These are phyloP conservation scores for Dioctria rufipes DNA, from an alignment of 2,888 invertebrate species.

Conservation along the genomic window DNA sequence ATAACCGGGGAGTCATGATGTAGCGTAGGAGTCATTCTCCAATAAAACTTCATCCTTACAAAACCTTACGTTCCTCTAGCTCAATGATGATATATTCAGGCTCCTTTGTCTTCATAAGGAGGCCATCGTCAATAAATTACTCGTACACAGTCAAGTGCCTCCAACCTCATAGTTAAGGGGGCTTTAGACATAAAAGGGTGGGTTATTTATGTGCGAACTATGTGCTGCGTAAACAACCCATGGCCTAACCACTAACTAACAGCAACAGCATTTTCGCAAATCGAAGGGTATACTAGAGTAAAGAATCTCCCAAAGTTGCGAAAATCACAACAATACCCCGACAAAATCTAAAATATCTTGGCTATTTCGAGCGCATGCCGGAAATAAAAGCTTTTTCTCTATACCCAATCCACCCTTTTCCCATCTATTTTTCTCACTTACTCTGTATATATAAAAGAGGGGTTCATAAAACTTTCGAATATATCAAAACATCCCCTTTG, in stretches of 20 bases:
- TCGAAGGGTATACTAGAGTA: slow-evolving; percentile 3
- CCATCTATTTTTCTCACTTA: too few species aligned
- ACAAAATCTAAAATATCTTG: slow-evolving; percentile 15
- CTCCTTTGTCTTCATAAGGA: slow-evolving; percentile 51
- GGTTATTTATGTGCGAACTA: slow-evolving; percentile 49
- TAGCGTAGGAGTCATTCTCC: slow-evolving; percentile 32
- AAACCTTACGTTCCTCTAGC: slow-evolving; percentile 32
- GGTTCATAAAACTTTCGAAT: too few species aligned
- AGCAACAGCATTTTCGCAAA: slow-evolving; percentile 46
- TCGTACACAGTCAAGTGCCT: slow-evolving; percentile 48
- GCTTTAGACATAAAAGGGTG: not conserved
- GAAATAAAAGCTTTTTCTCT: not conserved
- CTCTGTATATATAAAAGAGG: too few species aligned
- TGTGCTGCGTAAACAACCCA: slow-evolving; percentile 47
- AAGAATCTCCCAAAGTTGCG: slow-evolving; percentile 32
- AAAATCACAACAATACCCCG: slow-evolving; percentile 33
- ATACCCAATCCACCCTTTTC: too few species aligned
- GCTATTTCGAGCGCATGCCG: slow-evolving; percentile 25
- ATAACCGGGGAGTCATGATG: slow-evolving; percentile 6
- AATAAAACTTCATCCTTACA: slow-evolving; percentile 43
- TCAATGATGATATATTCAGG: slow-evolving; percentile 50
- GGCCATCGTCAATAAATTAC: slow-evolving; percentile 51
- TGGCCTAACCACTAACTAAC: slow-evolving; percentile 42
- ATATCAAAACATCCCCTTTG: too few species aligned
- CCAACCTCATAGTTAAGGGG: slow-evolving; percentile 19